Base-by-base conservation (phyloP, 1,140 invertebrate species). In the Drosophila kanapiae region DNA sequence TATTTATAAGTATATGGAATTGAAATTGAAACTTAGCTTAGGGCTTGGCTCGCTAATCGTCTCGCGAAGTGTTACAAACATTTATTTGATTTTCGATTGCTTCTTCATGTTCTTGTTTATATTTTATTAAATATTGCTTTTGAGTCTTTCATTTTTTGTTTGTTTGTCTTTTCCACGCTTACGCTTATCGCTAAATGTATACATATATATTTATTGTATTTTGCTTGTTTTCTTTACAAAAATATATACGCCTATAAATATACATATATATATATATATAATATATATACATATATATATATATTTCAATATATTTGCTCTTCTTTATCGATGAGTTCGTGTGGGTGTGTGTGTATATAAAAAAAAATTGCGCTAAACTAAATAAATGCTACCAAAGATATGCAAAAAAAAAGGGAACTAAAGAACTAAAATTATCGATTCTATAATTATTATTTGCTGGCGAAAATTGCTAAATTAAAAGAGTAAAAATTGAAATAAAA, bases 321-420 rank as follows among this genome's bases (percentile, higher is more conserved):
- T 67, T 74, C 42, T 76, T 56, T 62, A 57, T 57, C 47, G 69
- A 54, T 75, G 64, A 76, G 58, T 68, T 79, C 63, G 45, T 47
- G 47, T 65, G 58, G 61, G 53, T 78, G 40, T 58, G 35, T 69
- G 51, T 62, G 33, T 72, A 27, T 45, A 23, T 23, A 79, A 80
- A 86, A 85, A 81, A 83, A 83, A 88, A 78, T 88, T 88, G 77
- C 70, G 84, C 84, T 88, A 88, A 80, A 84, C 84, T 88, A 81
- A 72, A 81, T 88, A 88, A 88, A 88, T 88, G 84, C 84, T 88
- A 84, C 43, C 80, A 82, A 85, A 85, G 80, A 79, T 72, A 80
- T 68, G 72, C 54, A 69, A 84, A 84, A 84, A 84, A 68, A 77
- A 58, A 68, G 23, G 23, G n/a, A 53, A 53, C 51, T 53, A 72